These are phyloP conservation scores for Zootermopsis nevadensis DNA, from an alignment of 2,888 invertebrate genomes.

Conservation along the genomic window DNA sequence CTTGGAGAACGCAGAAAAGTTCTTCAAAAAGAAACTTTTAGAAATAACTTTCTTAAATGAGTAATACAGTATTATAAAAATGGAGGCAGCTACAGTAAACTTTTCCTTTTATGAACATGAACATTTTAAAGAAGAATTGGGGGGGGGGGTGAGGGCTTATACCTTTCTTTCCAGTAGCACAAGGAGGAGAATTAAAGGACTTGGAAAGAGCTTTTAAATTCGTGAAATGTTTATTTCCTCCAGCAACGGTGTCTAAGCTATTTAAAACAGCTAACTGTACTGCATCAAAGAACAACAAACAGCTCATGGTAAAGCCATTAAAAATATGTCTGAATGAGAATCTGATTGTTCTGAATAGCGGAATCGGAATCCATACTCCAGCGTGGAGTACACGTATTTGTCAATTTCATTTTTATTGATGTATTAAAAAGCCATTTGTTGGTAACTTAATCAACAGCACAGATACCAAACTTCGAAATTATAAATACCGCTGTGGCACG, in stretches of 20 bases:
- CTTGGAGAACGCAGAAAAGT: neutral
- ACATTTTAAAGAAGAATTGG: neutral
- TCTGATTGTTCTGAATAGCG: too few species aligned
- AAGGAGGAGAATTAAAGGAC: neutral
- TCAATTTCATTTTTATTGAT: too few species aligned
- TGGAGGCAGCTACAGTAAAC: neutral
- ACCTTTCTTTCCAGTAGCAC: neutral
- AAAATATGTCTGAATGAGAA: too few species aligned
- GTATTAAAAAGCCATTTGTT: too few species aligned
- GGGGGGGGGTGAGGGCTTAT: neutral
- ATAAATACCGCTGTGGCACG: too few species aligned
- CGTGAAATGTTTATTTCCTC: neutral
- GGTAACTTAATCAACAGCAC: too few species aligned
- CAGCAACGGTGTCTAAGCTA: neutral
- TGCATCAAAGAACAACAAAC: too few species aligned
- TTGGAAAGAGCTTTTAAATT: neutral
- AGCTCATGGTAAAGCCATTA: too few species aligned
- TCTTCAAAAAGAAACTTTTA: neutral
- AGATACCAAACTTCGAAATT: too few species aligned
- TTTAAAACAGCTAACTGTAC: neutral
- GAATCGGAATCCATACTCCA: too few species aligned
- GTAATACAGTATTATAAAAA: slow-evolving; percentile 18
- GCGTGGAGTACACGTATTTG: too few species aligned
- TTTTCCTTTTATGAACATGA: neutral
- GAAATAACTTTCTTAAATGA: slow-evolving; percentile 4